Evolutionary conservation across 37 sponge, comb jelly and placozoan genomes (phyloP), one percentile per base, ranked within the genome.

Genomic region (Oopsacas minuta): DNA sequence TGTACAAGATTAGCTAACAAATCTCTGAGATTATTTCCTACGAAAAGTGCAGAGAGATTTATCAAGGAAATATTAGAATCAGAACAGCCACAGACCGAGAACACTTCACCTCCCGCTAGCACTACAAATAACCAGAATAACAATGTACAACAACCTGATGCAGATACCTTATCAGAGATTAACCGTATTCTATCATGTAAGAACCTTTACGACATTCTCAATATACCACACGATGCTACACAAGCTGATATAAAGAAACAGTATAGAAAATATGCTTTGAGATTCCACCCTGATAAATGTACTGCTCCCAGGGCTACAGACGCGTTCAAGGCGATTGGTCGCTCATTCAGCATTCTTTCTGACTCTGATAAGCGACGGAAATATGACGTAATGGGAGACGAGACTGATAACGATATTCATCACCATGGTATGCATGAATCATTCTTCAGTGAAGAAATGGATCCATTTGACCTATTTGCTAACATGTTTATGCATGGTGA

Each of bases 331-430:
- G 75, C 75, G 20, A 61, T 61, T 34, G 75, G 75, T 10, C 75
- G 75, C 75, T 61, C 75, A 25, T 61, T 61, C 75, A n/a, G 75
- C 22, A 12, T 61, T 61, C 75, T 61, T 3, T 61, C 75, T 20
- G 75, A 61, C 22, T 34, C 75, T 25, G 75, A 61, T 3, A 61
- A 61, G 30, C 75, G 75, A 7, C 22, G 75, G 75, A 61, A n/a
- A n/a, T 61, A 61, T 61, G 75, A 61, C 75, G 75, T 61, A 25
- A 61, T 61, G 75, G 75, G 75, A 61, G 75, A 61, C 75, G 75
- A 61, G 28, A 61, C 75, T 10, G 75, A n/a, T 61, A 25, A 10
- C 7, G 22, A 10, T 61, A 61, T n/a, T 3, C 75, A 61, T 25
- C 75, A 61, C 22, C 17, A 46, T 17, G 12, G 17, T 12, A 42